phyloP scores from a whole-genome alignment of 2,888 invertebrate genomes.

The Polyploca ridens region DNA sequence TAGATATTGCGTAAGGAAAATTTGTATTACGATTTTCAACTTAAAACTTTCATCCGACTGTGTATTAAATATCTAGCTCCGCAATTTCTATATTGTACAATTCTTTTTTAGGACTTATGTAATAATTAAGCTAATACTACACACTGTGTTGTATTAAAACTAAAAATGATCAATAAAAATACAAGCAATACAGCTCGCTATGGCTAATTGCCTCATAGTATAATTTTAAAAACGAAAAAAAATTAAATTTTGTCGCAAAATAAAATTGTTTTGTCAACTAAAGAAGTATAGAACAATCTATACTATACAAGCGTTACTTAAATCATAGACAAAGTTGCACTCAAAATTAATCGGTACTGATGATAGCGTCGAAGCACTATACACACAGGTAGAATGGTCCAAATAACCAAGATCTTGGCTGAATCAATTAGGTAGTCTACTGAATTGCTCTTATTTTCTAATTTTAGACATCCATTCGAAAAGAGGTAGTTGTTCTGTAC shows the following conservation, averaged over 20 bases:
- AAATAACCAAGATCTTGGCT: too few relatives aligned
- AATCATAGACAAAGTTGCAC: constrained; percentile 1
- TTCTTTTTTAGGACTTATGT: too few relatives aligned
- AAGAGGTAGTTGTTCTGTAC: too few relatives aligned
- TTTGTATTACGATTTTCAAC: too few relatives aligned
- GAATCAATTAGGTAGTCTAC: too few relatives aligned
- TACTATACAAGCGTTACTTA: neutral
- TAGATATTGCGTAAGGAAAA: too few relatives aligned
- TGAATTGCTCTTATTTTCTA: too few relatives aligned
- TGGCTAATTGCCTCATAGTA: neutral
- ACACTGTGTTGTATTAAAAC: neutral
- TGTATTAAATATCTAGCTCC: neutral
- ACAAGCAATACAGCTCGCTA: neutral
- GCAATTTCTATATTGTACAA: neutral
- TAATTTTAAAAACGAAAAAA: neutral
- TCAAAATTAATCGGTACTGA: neutral
- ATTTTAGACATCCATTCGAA: too few relatives aligned
- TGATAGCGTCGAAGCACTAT: too few relatives aligned
- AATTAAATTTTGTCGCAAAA: neutral
- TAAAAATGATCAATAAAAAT: neutral
- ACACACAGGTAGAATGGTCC: too few relatives aligned
- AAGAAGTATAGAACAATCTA: neutral
- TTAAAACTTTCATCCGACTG: too few relatives aligned
- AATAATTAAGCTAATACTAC: too few relatives aligned
- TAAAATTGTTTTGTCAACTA: neutral